Percentiles rank a stretch among this genome's conserved stretches.
phyloP scores from a whole-genome alignment of 2,797 vertebrate species.

The Intellagama lesueurii region DNA sequence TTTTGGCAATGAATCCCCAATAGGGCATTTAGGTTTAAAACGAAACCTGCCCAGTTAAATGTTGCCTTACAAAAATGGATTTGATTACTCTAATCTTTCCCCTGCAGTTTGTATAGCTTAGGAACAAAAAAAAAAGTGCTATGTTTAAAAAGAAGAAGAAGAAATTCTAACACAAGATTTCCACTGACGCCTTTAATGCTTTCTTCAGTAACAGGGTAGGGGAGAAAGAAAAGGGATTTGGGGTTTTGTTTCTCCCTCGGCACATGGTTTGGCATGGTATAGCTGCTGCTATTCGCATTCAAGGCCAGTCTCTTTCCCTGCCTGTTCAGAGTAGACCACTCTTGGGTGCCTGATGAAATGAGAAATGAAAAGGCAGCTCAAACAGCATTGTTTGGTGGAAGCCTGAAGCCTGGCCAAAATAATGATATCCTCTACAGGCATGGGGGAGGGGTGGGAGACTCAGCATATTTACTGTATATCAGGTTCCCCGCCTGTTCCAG shows the following conservation, averaged over 20 bases:
- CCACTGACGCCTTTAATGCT: neutral
- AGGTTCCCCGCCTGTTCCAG: rapidly evolving
- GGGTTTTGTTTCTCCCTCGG: rapidly evolving
- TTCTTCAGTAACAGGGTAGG: rapidly evolving
- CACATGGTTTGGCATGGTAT: rapidly evolving
- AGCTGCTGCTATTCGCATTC: neutral
- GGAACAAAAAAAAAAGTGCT: slow-evolving; percentile 10
- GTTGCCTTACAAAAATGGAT: slow-evolving; percentile 55
- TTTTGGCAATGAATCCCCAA: slow-evolving; percentile 67
- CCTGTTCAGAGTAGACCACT: neutral
- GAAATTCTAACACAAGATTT: neutral
- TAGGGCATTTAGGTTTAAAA: slow-evolving; percentile 58
- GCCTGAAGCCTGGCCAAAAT: neutral
- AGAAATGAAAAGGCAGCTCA: neutral
- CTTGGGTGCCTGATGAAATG: neutral
- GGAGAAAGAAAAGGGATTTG: neutral
- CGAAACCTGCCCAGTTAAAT: slow-evolving; percentile 67
- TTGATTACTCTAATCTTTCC: slow-evolving; percentile 58
- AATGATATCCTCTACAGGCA: neutral
- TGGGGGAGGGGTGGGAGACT: neutral
- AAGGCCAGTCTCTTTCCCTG: neutral
- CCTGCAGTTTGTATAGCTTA: slow-evolving; percentile 3
- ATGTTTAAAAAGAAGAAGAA: neutral
- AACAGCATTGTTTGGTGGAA: neutral
- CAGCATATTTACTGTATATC: neutral